Conservation (phyloP, 1,140 invertebrate species). For the Gyrodactylus salaris region DNA sequence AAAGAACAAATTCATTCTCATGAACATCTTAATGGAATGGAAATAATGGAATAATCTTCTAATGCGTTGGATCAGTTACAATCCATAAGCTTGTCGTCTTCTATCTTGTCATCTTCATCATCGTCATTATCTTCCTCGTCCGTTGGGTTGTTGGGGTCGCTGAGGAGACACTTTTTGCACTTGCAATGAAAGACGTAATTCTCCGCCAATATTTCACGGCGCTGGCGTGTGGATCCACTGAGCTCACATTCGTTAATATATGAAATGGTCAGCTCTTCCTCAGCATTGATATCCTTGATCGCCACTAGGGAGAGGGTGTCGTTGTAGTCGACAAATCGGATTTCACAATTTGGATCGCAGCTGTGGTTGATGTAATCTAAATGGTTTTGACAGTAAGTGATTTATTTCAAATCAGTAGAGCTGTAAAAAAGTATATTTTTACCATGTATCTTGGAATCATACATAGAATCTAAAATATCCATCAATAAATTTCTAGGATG, state of each 20-base stretch:
- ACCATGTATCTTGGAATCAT: too few species aligned
- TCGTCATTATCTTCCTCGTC: background rate
- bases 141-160: background rate
- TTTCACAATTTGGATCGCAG: background rate
- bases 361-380: background rate
- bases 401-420: background rate
- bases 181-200: constrained; percentile 3
- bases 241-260: constrained; percentile 5
- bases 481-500: too few species aligned
- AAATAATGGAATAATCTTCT: background rate
- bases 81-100: background rate
- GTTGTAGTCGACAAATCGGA: background rate
- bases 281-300: background rate
- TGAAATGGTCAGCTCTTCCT: background rate
- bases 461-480: too few species aligned
- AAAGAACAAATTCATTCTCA: background rate
- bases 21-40: background rate
- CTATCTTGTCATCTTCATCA: background rate
- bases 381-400: background rate
- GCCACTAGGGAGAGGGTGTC: background rate
- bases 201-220: background rate
- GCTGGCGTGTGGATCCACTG: background rate
- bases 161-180: background rate
- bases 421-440: too few species aligned
- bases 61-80: background rate